Base-by-base conservation (phyloP, 1,140 invertebrate genomes). In the Heterodera schachtii region DNA sequence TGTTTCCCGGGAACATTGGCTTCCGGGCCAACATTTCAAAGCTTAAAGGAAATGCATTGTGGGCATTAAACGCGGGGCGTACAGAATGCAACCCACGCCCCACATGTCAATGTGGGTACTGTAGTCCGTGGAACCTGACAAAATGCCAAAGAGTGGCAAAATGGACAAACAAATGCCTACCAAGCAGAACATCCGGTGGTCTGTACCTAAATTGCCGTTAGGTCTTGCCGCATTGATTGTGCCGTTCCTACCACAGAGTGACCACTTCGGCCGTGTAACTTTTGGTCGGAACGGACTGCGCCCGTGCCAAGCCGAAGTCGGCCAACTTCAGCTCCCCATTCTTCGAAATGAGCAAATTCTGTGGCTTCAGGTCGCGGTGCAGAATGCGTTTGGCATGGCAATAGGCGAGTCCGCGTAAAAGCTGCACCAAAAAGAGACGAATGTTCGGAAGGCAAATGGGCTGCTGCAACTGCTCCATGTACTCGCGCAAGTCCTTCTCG, bases 261-360 rank as follows among this genome's bases (percentile, higher is more conserved):
- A 94, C 93, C 19, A 94, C 93, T 91, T 94, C 93, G 91, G 94
- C 93, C 31, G 93, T 93, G 90, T 93, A 94, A 16, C 93, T 94
- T 90, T 94, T 94, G 4, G 93, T 94, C 78, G 93, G 93, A 81
- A 94, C 93, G 75, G 93, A 94, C 89, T 94, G 94, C 69, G 93
- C 93, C 86, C 98, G 92, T 0, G 96, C 96, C 78, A 98, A 92
- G 73, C 97, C 93, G 90, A 93, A 93, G 87, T 93, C 93, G 64
- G 92, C 93, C 78, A 93, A 86, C 87, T 94, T 94, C 52, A 94
- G 90, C 90, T 94, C 93, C 67, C 93, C 93, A 79, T 90, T 89
- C 73, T 93, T 92, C 89, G 93, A 94, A 70, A 94, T 93, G 79
- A 94, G 91, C 74, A 94, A 90, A 90, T 94, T 94, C 90, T 94